Conservation (phyloP, 2,797 vertebrate species). For the Xenentodon cancila region DNA sequence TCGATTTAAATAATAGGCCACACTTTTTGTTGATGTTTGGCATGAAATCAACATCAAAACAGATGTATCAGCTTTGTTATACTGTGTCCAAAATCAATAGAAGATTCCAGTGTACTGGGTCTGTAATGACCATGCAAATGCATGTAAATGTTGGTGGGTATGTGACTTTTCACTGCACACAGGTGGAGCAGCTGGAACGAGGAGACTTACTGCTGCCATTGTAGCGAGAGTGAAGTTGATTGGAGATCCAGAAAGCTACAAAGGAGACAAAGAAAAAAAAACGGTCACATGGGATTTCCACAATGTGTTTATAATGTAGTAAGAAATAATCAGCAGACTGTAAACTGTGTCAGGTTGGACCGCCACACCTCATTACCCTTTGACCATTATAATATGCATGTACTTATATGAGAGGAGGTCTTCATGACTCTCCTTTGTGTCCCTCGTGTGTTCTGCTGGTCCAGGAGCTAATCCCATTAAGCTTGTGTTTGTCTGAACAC, state of each 20-base stretch:
- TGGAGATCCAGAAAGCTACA: conserved; percentile 53
- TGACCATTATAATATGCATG: conserved; percentile 63
- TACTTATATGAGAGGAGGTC: conserved; percentile 39
- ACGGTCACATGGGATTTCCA: not conserved
- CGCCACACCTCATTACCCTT: conserved; percentile 36
- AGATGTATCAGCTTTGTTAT: not conserved
- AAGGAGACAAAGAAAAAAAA: conserved; percentile 18
- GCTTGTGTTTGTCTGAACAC: conserved; percentile 42
- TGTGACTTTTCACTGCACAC: not conserved
- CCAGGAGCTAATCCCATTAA: conserved; percentile 39
- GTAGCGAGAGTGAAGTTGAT: conserved; percentile 44
- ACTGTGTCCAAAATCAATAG: not conserved
- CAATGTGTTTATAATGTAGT: not conserved
- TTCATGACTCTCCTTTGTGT: conserved; percentile 33
- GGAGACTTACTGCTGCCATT: conserved; percentile 84
- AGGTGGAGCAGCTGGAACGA: not conserved
- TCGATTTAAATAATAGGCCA: not conserved
- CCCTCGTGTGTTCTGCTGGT: not conserved
- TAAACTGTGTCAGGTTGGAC: conserved; percentile 17
- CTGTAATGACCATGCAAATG: conserved; percentile 28
- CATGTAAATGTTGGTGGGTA: conserved; percentile 21
- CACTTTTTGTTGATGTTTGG: not conserved
- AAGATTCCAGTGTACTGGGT: not conserved
- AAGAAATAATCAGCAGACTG: not conserved
- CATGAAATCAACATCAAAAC: not conserved